Base-by-base conservation (phyloP, 2,888 invertebrate species). In the Epinotia bilunana region DNA sequence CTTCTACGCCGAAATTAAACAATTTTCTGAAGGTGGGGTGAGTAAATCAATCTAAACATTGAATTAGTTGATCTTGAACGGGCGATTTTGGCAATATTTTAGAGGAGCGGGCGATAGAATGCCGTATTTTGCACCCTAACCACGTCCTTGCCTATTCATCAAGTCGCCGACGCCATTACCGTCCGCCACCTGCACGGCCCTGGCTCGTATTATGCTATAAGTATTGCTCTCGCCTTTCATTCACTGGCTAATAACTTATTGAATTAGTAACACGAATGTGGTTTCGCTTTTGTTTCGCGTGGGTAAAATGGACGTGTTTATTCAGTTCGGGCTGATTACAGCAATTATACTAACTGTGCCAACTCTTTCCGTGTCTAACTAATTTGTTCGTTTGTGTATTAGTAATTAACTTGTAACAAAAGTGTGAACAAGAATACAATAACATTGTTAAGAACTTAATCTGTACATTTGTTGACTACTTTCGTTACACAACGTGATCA, bases 81-180 rank as follows among this genome's bases (percentile, higher is more conserved):
- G 88, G 87, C 88, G 90, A 90, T 91, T 91, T 91, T 78, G 89
- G 90, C 84, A 87, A 91, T 91, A 91, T 91, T 91, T 91, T 89
- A 91, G 86, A 86, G 86, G 88, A 82, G 89, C 88, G 86, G 88
- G 85, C 88, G 83, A 87, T 88, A 87, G 87, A 89, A 89, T 87
- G 88, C 86, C 86, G 86, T 85, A 86, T 90, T 92, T 91, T 88
- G 90, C 88, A 88, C 85, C 86, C 91, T 76, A 83, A 82, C 86
- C 92, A 92, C 92, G 92, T 92, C 84, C 84, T 80, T 78, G 86
- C 86, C 92, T 91, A 92, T 92, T 92, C 91, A 92, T 92, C 92
- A 92, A 91, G 90, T 88, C 86, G 84, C 84, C 85, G 86, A 83
- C 83, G 86, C 92, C 88, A 92, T 92, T 92, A 92, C 91, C 86